Evolutionary conservation across 2,113 vertebrate genomes (phyloP), one percentile per base, ranked within the genome.

Genomic region (Mastomys coucha): DNA sequence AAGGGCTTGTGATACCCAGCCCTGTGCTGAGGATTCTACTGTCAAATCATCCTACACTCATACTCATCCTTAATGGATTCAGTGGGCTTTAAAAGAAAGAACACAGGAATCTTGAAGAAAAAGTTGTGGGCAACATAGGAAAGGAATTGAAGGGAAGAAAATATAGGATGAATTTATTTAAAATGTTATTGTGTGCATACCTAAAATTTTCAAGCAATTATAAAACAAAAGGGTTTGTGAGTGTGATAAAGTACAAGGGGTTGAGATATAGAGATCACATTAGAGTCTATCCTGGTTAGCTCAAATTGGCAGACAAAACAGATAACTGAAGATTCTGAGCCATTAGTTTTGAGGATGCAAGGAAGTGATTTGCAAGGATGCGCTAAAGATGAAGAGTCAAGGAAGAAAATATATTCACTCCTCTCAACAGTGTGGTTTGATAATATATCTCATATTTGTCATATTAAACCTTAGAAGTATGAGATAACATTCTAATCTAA

Each of bases 351-450:
- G 60, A 63, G 26, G 60, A 63, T 2, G 2, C 60, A 63, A 7
- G 60, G 60, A 63, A 26, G 60, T 63, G 16, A 72, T 39, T n/a
- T 36, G 14, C 4, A n/a, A 77, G 28, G 22, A 76, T 17, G 5
- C 24, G 24, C 36, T 60, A 49, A 65, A 63, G 7, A 82, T 58
- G 16, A 24, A 49, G 51, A 3, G 9, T 85, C 5, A 60, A 4
- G 22, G 53, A 22, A 53, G 69, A 6, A 72, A 77, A 76, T 2
- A 5, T 26, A 33, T 69, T n/a, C 3, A 60, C 6, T 8, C 20
- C n/a, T 36, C 5, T 1, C 19, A 5, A 10, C 16, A 63, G 0
- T n/a, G 19, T 24, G 1, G 56, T 75, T 69, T 3, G 16, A 7
- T 6, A 22, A 24, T 45, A 12, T 22, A 14, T 70, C 16, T 51